Evolutionary conservation across 2,888 invertebrate species (phyloP).

Genomic region (Steinernema hermaphroditum): DNA sequence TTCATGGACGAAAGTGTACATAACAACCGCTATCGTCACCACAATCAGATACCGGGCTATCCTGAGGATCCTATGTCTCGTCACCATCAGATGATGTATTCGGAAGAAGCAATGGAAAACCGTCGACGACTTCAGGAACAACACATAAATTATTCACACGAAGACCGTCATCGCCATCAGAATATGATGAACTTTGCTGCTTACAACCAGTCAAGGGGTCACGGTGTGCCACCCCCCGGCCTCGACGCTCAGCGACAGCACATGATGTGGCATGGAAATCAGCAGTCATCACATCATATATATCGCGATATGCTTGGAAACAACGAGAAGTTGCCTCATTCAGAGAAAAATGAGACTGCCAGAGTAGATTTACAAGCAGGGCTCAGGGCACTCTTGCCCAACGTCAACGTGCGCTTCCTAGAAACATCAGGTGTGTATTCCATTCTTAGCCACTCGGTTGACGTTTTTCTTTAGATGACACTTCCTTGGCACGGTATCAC

Average conservation of each 20-base stretch:
- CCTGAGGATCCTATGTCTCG: background rate
- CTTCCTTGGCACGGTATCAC: background rate
- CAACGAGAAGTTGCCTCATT: background rate
- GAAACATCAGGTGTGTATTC: slow-evolving; percentile 7
- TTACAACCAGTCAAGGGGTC: background rate
- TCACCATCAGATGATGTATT: background rate
- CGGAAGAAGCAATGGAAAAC: background rate
- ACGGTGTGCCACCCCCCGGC: slow-evolving; percentile 2
- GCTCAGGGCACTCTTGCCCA: slow-evolving; percentile 59
- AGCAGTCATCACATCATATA: background rate
- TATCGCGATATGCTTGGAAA: background rate
- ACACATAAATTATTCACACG: background rate
- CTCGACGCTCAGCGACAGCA: background rate
- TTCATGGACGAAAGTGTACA: background rate
- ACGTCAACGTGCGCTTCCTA: slow-evolving; percentile 59
- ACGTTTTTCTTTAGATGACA: background rate
- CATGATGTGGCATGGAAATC: background rate
- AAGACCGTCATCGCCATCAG: background rate
- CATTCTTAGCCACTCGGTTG: background rate
- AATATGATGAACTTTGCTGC: background rate
- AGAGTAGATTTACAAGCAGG: slow-evolving; percentile 50
- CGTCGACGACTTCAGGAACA: background rate
- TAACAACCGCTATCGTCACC: background rate
- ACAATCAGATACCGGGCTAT: background rate
- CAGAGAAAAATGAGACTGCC: background rate